Evolutionary conservation across 1,140 invertebrate genomes (phyloP).

Genomic region (Drosophila punjabiensis): DNA sequence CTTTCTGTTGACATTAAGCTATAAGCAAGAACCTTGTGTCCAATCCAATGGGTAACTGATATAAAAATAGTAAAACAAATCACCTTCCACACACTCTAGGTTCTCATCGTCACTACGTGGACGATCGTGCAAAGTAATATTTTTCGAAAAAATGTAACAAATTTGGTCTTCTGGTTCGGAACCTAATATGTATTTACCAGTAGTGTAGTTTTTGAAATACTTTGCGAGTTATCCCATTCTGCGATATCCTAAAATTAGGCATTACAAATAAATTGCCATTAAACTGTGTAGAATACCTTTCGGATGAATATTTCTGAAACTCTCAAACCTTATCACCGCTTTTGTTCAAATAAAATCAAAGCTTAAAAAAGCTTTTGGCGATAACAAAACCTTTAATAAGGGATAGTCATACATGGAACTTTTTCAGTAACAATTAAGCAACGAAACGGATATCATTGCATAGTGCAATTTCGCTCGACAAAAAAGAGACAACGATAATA

Average conservation of each 20-base stretch:
- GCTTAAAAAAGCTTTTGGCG: constrained; percentile 10
- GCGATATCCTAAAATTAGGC: not conserved
- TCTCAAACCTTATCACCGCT: not conserved
- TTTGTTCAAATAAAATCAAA: not conserved
- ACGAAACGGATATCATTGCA: constrained; percentile 4
- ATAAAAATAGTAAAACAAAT: too few relatives aligned
- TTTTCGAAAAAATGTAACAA: too few relatives aligned
- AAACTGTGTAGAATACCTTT: constrained; percentile 3
- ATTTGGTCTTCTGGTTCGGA: too few relatives aligned
- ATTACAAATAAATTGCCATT: too few relatives aligned
- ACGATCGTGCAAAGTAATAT: too few relatives aligned
- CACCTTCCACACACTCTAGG: too few relatives aligned
- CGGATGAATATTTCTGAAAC: not conserved
- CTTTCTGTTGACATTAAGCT: too few relatives aligned
- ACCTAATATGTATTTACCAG: not conserved
- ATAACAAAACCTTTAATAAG: constrained; percentile 2
- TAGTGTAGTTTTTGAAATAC: not conserved
- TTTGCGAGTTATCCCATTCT: not conserved
- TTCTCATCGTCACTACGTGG: too few relatives aligned
- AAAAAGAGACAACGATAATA: not conserved
- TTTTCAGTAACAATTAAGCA: constrained; percentile 11
- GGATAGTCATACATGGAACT: not conserved
- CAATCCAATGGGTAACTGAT: too few relatives aligned
- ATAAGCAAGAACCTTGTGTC: too few relatives aligned
- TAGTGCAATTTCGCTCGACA: not conserved